These are phyloP conservation scores for Reinhardtius hippoglossoides DNA, from an alignment of 2,113 vertebrate genomes.

Conservation along the genomic window DNA sequence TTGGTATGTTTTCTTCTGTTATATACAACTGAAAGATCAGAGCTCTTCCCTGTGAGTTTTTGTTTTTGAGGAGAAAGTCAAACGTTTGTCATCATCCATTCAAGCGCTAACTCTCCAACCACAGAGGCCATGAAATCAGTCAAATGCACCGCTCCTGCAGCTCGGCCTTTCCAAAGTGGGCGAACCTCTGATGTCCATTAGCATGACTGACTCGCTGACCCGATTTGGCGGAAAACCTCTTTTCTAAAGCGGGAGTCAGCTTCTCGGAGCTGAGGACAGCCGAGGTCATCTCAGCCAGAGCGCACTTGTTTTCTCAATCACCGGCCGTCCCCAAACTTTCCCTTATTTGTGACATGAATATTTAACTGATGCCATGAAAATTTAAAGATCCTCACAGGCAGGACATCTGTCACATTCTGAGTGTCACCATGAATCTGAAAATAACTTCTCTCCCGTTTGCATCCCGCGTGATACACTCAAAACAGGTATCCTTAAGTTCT, in stretches of 20 bases:
- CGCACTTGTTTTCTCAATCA: conserved; percentile 36
- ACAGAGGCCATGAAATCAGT: conserved; percentile 15
- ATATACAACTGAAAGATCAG: neutral
- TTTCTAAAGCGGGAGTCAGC: conserved; percentile 28
- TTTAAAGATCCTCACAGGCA: conserved; percentile 59
- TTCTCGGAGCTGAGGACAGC: too few relatives aligned
- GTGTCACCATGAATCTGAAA: conserved; percentile 28
- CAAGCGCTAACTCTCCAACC: neutral
- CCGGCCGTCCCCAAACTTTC: conserved; percentile 35
- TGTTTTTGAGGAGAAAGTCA: neutral
- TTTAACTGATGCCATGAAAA: conserved; percentile 68
- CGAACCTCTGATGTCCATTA: conserved; percentile 14
- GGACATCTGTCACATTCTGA: conserved; percentile 56
- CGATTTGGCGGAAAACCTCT: conserved; percentile 19
- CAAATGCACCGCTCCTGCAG: neutral
- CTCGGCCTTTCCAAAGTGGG: conserved; percentile 6
- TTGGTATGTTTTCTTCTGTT: neutral
- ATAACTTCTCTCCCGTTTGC: conserved; percentile 17
- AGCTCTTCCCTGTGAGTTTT: too few relatives aligned
- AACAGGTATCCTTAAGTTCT: neutral
- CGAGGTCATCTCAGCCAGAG: conserved; percentile 2
- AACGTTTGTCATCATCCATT: conserved; percentile 5
- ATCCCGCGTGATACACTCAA: neutral
- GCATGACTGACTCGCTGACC: conserved; percentile 23
- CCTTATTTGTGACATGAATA: conserved; percentile 67